Conservation (phyloP, 2,113 vertebrate species). For the Australoheros scitulus region DNA sequence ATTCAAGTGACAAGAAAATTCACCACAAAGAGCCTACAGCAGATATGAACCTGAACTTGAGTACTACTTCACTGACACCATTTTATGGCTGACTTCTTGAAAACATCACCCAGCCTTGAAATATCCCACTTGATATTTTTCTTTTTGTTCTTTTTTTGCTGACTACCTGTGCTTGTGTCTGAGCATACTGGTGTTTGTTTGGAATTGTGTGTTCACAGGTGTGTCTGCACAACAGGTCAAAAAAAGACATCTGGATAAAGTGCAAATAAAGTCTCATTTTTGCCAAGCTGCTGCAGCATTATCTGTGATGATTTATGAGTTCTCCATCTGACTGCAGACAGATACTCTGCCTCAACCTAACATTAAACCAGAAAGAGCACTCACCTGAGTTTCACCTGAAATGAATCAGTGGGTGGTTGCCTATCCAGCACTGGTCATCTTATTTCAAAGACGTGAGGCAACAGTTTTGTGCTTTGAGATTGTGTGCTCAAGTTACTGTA, state of each 20-base stretch:
- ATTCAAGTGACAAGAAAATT: constrained; percentile 2
- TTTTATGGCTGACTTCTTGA: constrained; percentile 13
- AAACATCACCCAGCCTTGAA: constrained; percentile 15
- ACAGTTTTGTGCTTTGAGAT: background rate
- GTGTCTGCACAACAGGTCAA: background rate
- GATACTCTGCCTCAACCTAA: constrained; percentile 35
- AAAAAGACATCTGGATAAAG: constrained; percentile 20
- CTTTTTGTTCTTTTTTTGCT: background rate
- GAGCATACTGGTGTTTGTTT: background rate
- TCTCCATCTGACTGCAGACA: constrained; percentile 25
- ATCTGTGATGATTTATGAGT: constrained; percentile 48
- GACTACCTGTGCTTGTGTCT: background rate
- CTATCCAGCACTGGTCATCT: constrained; percentile 12
- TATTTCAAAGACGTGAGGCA: background rate
- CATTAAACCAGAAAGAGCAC: background rate
- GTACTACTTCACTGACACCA: constrained; percentile 2
- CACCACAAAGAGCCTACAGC: background rate
- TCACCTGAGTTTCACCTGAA: constrained; percentile 45
- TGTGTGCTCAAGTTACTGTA: background rate
- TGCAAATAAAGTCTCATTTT: constrained; percentile 32
- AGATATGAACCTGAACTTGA: background rate
- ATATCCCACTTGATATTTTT: background rate
- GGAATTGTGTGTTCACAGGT: background rate
- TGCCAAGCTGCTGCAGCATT: background rate
- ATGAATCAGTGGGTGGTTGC: constrained; percentile 1